These are phyloP conservation scores for Aselliscus stoliczkanus DNA, from an alignment of 2,797 vertebrate species.

Conservation along the genomic window DNA sequence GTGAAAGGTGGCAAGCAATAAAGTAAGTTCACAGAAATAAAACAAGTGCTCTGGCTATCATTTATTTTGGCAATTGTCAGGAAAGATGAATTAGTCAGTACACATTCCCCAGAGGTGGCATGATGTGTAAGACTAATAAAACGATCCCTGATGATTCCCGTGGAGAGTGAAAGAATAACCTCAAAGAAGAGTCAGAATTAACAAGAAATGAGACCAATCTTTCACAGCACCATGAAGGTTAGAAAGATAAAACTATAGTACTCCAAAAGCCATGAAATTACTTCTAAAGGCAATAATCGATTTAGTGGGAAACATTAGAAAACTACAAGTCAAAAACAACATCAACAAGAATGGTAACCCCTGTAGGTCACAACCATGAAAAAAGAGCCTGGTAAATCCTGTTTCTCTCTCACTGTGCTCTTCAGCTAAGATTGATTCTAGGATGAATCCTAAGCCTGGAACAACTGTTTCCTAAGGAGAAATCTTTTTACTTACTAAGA, in stretches of 20 bases:
- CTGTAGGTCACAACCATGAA: not conserved
- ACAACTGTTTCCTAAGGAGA: not conserved
- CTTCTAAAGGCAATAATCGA: conserved; percentile 55
- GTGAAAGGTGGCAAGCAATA: conserved; percentile 42
- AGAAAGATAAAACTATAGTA: conserved; percentile 46
- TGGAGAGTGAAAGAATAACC: conserved; percentile 36
- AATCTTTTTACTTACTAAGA: not conserved
- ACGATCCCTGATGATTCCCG: conserved; percentile 27
- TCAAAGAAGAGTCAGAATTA: conserved; percentile 52
- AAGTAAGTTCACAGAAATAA: conserved; percentile 26
- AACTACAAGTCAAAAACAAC: conserved; percentile 27
- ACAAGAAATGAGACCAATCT: conserved; percentile 68
- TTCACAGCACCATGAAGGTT: conserved; percentile 57
- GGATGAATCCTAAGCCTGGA: not conserved
- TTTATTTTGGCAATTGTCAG: conserved; percentile 53
- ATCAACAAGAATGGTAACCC: conserved; percentile 21
- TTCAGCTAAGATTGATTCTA: conserved; percentile 25
- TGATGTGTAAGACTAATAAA: conserved; percentile 64
- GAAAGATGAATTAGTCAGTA: conserved; percentile 56
- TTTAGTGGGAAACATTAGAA: conserved; percentile 49
- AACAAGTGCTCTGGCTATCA: not conserved
- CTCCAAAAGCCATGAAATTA: conserved; percentile 52
- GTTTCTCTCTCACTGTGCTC: not conserved
- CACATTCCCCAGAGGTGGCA: conserved; percentile 46
- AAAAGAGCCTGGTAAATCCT: conserved; percentile 12